Evolutionary conservation across 2,888 invertebrate species (phyloP), one percentile per base, ranked within the genome.

Genomic region (Thelaira solivaga): DNA sequence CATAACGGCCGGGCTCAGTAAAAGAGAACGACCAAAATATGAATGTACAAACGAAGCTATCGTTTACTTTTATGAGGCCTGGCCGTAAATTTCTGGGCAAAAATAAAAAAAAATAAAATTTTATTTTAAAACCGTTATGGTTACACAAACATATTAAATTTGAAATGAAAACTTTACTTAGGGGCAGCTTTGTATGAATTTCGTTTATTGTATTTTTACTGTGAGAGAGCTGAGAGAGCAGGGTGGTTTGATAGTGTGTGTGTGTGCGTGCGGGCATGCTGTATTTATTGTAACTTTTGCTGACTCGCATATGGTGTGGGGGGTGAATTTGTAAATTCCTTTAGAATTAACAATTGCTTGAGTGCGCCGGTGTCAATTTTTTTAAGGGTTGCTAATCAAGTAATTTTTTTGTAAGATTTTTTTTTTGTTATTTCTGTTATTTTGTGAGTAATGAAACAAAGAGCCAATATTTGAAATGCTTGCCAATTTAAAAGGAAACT

Each of bases 281-380:
- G 26, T n/a, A 13, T 10, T 26, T 47, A n/a, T n/a, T 5, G 13
- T 10, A 18, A 16, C 22, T 29, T 24, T n/a, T 16, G 26, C 39
- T n/a, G n/a, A n/a, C n/a, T n/a, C n/a, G 18, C 4, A 39, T 13
- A 62, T 31, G 22, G 18, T 55, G 62, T 16, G 57, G 64, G 18
- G 67, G 43, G 43, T 61, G 47, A 24, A 16, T 65, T 43, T 4
- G 26, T n/a, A 55, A 75, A 75, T 75, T 75, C 67, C 67, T 55
- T 53, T 39, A 47, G 67, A 61, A 53, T 29, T 39, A n/a, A n/a
- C 3, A 39, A 29, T 24, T n/a, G 18, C 22, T 41, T 45, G 7
- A 68, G 18, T 61, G 67, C 67, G 74, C 67, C 43, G 59, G 36
- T 61, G 16, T 24, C 4, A 8, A 26, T 11, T 22, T 49, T n/a